Percentiles rank a stretch among this genome's conserved stretches.
Evolutionary conservation across 2,888 invertebrate species (phyloP).

Genomic region (Theodoxus fluviatilis): DNA sequence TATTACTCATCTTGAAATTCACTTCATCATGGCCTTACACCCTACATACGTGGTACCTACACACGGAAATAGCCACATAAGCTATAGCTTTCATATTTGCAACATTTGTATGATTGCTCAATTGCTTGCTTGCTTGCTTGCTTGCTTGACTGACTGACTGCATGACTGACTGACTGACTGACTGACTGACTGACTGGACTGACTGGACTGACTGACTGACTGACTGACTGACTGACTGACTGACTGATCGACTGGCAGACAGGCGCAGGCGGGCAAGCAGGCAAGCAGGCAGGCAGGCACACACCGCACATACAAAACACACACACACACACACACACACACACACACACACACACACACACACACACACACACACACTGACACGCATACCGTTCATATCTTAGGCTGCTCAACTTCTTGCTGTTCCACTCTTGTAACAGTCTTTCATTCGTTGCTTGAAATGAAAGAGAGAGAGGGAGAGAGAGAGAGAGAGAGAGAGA

Average conservation of each 20-base stretch:
- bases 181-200: no score
- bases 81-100: no score
- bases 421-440: neutral
- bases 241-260: conserved; percentile 1
- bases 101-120: no score
- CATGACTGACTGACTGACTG: no score
- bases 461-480: neutral
- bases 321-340: conserved; percentile 18
- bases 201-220: neutral
- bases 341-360: conserved; percentile 2
- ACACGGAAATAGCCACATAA: no score
- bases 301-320: conserved; percentile 9
- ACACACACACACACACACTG: neutral
- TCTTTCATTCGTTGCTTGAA: no score
- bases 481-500: neutral
- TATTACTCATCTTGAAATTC: no score
- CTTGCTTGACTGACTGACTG: no score
- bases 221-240: neutral
- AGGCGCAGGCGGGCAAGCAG: neutral
- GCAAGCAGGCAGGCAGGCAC: neutral
- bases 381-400: neutral
- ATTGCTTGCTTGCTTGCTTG: no score
- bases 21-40: no score
- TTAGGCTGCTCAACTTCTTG: neutral
- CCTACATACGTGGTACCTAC: no score